These are phyloP conservation scores for Nomada lathburiana DNA, from an alignment of 2,888 invertebrate genomes.

Conservation along the genomic window DNA sequence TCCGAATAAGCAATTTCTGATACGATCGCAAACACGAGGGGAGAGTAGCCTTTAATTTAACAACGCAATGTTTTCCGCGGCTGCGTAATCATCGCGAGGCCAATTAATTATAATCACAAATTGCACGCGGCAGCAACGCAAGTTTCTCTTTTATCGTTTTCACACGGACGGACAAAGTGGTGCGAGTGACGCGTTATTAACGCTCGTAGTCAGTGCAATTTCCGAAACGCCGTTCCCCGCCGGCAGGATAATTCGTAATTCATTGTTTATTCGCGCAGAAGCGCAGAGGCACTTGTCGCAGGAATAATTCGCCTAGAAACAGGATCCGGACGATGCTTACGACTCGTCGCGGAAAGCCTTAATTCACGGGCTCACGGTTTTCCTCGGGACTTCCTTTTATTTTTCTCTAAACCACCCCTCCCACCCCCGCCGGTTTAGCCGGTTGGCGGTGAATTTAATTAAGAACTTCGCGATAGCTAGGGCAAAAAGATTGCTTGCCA, in stretches of 20 bases:
- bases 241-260: slow-evolving; percentile 28
- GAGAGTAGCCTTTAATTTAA: too few species aligned
- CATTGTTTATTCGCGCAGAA: slow-evolving; percentile 42
- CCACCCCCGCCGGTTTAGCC: neutral
- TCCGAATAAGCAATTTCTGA: too few species aligned
- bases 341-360: slow-evolving; percentile 18
- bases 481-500: slow-evolving; percentile 37
- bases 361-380: slow-evolving; percentile 38
- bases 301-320: slow-evolving; percentile 32
- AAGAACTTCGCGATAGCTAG: slow-evolving; percentile 51
- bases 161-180: neutral
- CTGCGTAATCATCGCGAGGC: slow-evolving; percentile 11
- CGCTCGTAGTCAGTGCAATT: slow-evolving; percentile 22
- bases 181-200: slow-evolving; percentile 24
- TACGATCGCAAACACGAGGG: too few species aligned
- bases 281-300: neutral
- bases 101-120: slow-evolving; percentile 39
- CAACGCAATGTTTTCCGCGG: neutral
- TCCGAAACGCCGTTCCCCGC: slow-evolving; percentile 9
- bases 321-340: slow-evolving; percentile 8
- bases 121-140: neutral
- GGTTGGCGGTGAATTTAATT: slow-evolving; percentile 60
- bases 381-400: slow-evolving; percentile 30
- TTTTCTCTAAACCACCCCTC: neutral
- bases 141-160: slow-evolving; percentile 7